Base-by-base conservation (phyloP, 2,888 invertebrate species). In the Timema podura region DNA sequence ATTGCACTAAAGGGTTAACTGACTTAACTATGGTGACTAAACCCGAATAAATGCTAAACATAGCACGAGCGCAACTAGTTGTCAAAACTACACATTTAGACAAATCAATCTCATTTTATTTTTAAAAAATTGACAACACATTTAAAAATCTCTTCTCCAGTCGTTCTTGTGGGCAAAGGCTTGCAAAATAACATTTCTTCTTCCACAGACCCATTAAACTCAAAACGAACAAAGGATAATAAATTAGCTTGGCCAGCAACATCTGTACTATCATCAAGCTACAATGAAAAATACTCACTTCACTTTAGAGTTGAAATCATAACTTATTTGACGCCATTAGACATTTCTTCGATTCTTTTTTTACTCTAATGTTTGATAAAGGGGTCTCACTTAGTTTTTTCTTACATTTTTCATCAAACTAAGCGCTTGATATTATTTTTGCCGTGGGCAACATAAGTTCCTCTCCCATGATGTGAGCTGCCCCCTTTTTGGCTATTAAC, bases 381-480 rank as follows among this genome's bases (percentile, higher is more conserved):
- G n/a, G 59, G 8, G 16, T 59, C n/a, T 59, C 59, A 7, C n/a
- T n/a, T 10, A 59, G n/a, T 59, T 59, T 7, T 59, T 59, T 59
- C n/a, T n/a, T 59, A 7, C 16, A n/a, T n/a, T 59, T 59, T 59
- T 59, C n/a, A n/a, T 7, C n/a, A 59, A n/a, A 59, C n/a, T 9
- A 59, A 59, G n/a, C 59, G 8, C 16, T n/a, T 7, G 59, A 59
- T 59, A 59, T 59, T 9, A 59, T 59, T 59, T 59, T 30, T 10
- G 59, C 59, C 7, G 8, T 30, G 8, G 59, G 59, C 16, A 59
- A 59, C n/a, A 59, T 7, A 59, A 59, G 8, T 10, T 59, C 59
- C 59, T 59, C n/a, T 59, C 59, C 59, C n/a, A 59, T 30, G n/a
- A n/a, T 59, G n/a, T 59, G 59, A 59, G 59, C 59, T 59, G n/a